Base-by-base conservation (phyloP, 2,888 invertebrate species). In the Phoenoteleia sp. region DNA sequence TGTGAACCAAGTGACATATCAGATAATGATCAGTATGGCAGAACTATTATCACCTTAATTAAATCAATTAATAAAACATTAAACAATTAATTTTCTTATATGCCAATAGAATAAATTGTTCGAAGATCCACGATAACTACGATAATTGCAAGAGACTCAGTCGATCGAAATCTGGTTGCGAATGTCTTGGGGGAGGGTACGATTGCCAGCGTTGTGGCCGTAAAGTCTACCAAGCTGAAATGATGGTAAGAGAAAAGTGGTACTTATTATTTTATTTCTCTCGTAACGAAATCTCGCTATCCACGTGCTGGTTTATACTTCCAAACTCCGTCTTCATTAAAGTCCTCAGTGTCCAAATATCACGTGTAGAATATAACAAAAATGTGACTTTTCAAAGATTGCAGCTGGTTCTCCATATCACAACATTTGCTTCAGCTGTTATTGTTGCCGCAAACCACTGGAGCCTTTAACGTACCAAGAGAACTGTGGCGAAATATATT, bases 381-480 rank as follows among this genome's bases (percentile, higher is more conserved):
- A 62, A 21, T 47, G 36, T 74, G 45, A 54, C 60, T 84, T 75
- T 79, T 67, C 81, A 13, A 60, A 93, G 93, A 91, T 93, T 64
- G 94, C 93, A 17, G 94, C 94, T 7, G 94, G 94, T 15, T 93
- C 94, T 4, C 93, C 94, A 0, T 95, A 94, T 87, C 95, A 95
- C 90, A 94, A 93, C 47, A 94, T 94, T 85, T 95, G 95, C 91
- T 95, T 95, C 90, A 94, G 94, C 49, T 95, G 95, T 87, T 94
- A 92, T 86, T 94, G 94, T 87, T 95, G 95, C 84, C 93, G 94
- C 60, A 95, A 94, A 87, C 94, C 94, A 3, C 89, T 95, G 84
- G 94, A 94, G 82, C 91, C 94, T 11, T 91, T 94, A 84, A 95
- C 93, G 45, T 94, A 94, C 69, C 94, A 94, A 76, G 94, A 95